Base-by-base conservation (phyloP, 37 sponge, comb jelly and placozoan species). In the Ianthella basta region DNA sequence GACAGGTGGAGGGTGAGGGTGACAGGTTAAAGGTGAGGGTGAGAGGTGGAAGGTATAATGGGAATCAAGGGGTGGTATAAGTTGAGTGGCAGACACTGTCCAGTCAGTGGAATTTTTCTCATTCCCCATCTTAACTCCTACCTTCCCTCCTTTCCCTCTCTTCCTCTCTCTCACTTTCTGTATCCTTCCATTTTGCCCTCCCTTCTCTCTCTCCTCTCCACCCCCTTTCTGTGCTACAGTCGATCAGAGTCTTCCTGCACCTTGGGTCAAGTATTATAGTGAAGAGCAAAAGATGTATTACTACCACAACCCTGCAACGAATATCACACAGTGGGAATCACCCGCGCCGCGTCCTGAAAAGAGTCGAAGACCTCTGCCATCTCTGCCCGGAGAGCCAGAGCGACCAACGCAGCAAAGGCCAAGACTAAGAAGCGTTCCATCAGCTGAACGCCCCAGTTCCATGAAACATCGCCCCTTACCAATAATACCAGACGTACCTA, bases 291-390 rank as follows among this genome's bases (percentile, higher is more conserved):
- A 91, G 44, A 80, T 35, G 29, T 20, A 23, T 29, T 91, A 88
- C 56, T 91, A 82, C 56, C 81, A 85, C 64, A 87, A 91, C 36
- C 41, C 59, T 8, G 67, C 60, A n/a, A 91, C 92, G 0, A 70
- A 41, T 25, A 57, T 81, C 72, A 54, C 88, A 1, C 20, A 55
- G 59, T 91, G 92, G 92, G 88, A 91, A 0, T 56, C 75, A 40
- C 92, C 92, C 20, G 24, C 40, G 41, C 44, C 16, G 1, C 35
- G 54, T 24, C 33, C 29, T 2, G 3, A 75, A 12, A 44, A 75
- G 24, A 36, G 8, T 10, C 37, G 78, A n/a, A n/a, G n/a, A 12
- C 78, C 78, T 41, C 78, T 75, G 2, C 72, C 72, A 2, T 33
- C 72, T 21, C 35, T 70, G 20, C 78, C 78, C 21, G 50, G 41